These are phyloP conservation scores for Hetaerina americana DNA, from an alignment of 1,140 invertebrate species.

Conservation along the genomic window DNA sequence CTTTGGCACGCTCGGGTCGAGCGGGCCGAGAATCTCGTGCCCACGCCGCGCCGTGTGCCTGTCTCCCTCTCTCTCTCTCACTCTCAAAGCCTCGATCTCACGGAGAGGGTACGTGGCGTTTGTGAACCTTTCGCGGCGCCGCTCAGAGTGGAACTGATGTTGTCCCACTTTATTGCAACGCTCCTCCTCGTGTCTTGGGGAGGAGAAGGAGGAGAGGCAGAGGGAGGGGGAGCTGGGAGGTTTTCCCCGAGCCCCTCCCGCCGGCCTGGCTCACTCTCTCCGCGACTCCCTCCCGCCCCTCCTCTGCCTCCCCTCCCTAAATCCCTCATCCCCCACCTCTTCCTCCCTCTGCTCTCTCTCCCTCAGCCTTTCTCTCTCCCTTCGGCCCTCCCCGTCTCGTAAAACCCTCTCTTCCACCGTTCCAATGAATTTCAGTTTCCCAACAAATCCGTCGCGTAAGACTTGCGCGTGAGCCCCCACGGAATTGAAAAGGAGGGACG, in stretches of 20 bases:
- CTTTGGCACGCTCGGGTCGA: too few species aligned
- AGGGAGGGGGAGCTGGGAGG: too few species aligned
- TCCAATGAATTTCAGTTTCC: too few species aligned
- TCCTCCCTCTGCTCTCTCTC: background rate
- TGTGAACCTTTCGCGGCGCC: background rate
- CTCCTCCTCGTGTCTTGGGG: background rate
- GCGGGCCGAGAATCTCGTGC: too few species aligned
- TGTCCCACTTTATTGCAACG: background rate
- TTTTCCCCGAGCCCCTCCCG: background rate
- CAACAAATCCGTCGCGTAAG: too few species aligned
- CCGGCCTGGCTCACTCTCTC: background rate
- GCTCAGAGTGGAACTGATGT: background rate
- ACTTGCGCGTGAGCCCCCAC: too few species aligned
- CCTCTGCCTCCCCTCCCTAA: background rate
- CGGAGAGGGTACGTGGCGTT: background rate
- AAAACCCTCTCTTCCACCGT: too few species aligned
- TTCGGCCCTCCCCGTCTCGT: too few species aligned
- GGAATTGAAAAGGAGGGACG: too few species aligned
- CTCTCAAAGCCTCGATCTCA: too few species aligned
- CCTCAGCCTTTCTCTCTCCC: background rate
- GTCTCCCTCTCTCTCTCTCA: too few species aligned
- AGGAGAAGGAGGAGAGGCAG: background rate
- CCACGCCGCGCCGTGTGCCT: too few species aligned
- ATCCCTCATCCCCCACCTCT: background rate
- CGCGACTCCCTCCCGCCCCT: background rate